Conservation (phyloP, 92 coral and sea anemone genomes). For the Palythoa heliodiscus region DNA sequence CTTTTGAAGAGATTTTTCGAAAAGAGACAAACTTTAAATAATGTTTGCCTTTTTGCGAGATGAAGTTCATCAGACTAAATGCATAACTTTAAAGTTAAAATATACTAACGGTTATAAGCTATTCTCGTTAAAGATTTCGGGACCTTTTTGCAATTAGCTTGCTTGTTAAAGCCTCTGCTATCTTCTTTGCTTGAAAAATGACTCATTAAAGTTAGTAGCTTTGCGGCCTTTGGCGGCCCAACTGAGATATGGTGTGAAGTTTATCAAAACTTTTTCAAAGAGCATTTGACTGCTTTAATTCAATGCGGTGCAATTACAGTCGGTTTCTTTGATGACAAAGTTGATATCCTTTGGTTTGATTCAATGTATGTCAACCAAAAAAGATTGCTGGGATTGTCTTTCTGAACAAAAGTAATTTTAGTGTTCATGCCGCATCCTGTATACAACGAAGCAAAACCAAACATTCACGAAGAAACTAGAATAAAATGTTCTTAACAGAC, state of each 20-base stretch:
- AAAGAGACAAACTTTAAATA: background rate
- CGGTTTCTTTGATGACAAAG: constrained; percentile 40
- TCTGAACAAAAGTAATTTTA: constrained; percentile 20
- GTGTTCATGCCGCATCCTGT: background rate
- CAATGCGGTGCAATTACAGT: constrained; percentile 40
- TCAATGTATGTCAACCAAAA: constrained; percentile 10
- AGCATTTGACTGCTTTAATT: constrained; percentile 21
- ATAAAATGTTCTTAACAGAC: background rate
- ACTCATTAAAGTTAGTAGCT: background rate
- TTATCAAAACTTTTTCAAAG: background rate
- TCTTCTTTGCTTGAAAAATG: background rate
- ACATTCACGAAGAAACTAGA: background rate
- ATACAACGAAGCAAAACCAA: background rate
- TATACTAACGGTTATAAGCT: constrained; percentile 4
- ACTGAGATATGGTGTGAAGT: constrained; percentile 37
- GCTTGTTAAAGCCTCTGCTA: constrained; percentile 44
- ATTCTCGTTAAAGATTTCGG: constrained; percentile 51
- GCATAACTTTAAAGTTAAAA: background rate
- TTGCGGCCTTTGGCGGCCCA: background rate
- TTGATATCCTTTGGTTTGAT: constrained; percentile 26
- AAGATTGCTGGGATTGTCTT: constrained; percentile 7
- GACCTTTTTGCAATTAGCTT: constrained; percentile 72
- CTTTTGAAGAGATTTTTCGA: background rate
- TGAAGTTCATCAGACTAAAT: background rate
- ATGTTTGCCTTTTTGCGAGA: background rate